Evolutionary conservation across 1,140 invertebrate species (phyloP).

Genomic region (Gonioctena quinquepunctata): DNA sequence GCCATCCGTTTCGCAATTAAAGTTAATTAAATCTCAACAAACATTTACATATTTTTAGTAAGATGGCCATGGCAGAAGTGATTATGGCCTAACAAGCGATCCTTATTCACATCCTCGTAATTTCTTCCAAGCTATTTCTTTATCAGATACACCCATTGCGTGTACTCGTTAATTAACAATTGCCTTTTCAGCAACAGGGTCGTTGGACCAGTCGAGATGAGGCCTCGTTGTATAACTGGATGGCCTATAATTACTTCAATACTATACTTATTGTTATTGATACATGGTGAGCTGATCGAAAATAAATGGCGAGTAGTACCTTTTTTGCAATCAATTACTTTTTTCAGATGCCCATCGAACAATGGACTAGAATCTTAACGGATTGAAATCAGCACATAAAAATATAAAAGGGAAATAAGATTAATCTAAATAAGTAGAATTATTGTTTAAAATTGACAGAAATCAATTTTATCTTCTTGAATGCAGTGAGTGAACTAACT

Average conservation of each 20-base stretch:
- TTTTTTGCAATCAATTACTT: no score
- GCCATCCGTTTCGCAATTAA: neutral
- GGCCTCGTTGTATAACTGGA: neutral
- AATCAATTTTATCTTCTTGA: no score
- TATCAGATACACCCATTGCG: conserved; percentile 6
- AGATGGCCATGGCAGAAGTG: neutral
- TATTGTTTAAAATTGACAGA: no score
- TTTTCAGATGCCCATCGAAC: no score
- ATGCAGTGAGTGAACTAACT: no score
- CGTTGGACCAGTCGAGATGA: neutral
- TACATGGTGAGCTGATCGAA: no score
- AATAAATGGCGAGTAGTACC: no score
- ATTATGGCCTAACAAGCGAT: conserved; percentile 11
- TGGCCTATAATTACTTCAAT: neutral
- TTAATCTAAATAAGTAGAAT: no score
- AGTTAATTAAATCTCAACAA: conserved; percentile 12
- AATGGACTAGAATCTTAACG: no score
- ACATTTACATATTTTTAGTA: conserved; percentile 2
- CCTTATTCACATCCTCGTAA: neutral
- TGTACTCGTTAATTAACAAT: conserved; percentile 4
- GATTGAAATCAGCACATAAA: no score
- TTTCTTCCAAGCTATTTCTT: conserved; percentile 5
- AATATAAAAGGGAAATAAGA: no score
- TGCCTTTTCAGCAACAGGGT: neutral
- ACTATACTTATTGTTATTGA: neutral